A percentile compares a stretch with the other conserved stretches of the same genome.
Conservation (phyloP, 2,888 invertebrate species). For the Synanthedon myopaeformis region DNA sequence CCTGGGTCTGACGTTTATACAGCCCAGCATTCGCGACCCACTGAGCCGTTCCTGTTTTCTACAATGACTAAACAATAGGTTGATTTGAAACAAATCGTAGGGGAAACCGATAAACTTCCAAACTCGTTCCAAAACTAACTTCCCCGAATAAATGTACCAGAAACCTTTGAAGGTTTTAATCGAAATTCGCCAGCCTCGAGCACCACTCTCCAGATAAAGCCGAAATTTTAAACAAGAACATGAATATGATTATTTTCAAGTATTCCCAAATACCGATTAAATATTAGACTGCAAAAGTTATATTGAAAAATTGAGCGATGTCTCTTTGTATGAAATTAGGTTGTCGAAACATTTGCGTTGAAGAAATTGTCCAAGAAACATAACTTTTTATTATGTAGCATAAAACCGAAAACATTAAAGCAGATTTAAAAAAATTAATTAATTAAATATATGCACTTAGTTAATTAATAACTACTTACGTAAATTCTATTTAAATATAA, state of each 20-base stretch:
- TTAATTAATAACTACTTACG: too few relatives aligned
- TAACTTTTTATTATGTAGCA: too few relatives aligned
- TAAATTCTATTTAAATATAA: too few relatives aligned
- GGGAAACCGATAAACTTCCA: constrained; percentile 25
- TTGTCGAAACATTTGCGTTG: too few relatives aligned
- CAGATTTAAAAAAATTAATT: too few relatives aligned
- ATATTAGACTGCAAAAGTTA: neutral
- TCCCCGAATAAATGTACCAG: constrained; percentile 52
- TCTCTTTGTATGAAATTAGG: neutral
- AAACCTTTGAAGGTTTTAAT: constrained; percentile 51
- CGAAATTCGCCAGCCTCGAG: constrained; percentile 29
- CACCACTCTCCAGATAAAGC: constrained; percentile 29
- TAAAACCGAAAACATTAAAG: too few relatives aligned
- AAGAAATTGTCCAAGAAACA: too few relatives aligned
- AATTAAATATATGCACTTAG: too few relatives aligned
- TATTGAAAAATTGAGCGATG: neutral
- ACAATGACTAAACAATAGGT: neutral
- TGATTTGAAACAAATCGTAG: constrained; percentile 17
- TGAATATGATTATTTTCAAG: constrained; percentile 24
- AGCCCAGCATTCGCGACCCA: too few relatives aligned
- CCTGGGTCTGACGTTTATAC: too few relatives aligned
- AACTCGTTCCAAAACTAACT: constrained; percentile 44
- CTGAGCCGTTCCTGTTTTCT: too few relatives aligned
- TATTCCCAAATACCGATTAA: constrained; percentile 2
- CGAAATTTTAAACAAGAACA: constrained; percentile 31